phyloP scores from a whole-genome alignment of 2,888 invertebrate genomes.

The Bombylius major region DNA sequence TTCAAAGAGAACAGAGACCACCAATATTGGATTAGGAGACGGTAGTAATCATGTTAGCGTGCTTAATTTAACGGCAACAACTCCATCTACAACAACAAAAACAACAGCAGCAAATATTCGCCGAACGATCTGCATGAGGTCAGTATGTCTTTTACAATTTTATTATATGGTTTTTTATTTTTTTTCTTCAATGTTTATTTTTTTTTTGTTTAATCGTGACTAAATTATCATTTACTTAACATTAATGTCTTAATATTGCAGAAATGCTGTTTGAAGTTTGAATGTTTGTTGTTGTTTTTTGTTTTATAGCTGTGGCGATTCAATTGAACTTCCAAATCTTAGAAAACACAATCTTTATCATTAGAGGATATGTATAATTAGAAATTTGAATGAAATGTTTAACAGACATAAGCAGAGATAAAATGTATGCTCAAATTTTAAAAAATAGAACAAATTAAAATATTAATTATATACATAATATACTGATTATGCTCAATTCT shows the following conservation, averaged over 20 bases:
- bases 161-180: not conserved
- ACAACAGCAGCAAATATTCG: conserved; percentile 1
- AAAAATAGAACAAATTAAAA: too few relatives aligned
- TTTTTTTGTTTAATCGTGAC: not conserved
- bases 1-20: conserved; percentile 20
- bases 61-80: not conserved
- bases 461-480: too few relatives aligned
- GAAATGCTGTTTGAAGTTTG: not conserved
- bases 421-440: too few relatives aligned
- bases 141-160: not conserved
- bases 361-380: not conserved
- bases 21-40: not conserved
- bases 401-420: too few relatives aligned
- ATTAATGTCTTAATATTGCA: conserved; percentile 13
- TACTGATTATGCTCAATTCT: too few relatives aligned
- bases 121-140: conserved; percentile 13
- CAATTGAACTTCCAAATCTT: conserved; percentile 10
- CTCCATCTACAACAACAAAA: not conserved
- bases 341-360: conserved; percentile 10
- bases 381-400: too few relatives aligned
- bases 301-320: conserved; percentile 11
- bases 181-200: not conserved
- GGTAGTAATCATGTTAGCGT: not conserved
- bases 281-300: not conserved
- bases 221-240: not conserved